Evolutionary conservation across 2,888 invertebrate species (phyloP), one percentile per base, ranked within the genome.

Genomic region (Callosobruchus maculatus): DNA sequence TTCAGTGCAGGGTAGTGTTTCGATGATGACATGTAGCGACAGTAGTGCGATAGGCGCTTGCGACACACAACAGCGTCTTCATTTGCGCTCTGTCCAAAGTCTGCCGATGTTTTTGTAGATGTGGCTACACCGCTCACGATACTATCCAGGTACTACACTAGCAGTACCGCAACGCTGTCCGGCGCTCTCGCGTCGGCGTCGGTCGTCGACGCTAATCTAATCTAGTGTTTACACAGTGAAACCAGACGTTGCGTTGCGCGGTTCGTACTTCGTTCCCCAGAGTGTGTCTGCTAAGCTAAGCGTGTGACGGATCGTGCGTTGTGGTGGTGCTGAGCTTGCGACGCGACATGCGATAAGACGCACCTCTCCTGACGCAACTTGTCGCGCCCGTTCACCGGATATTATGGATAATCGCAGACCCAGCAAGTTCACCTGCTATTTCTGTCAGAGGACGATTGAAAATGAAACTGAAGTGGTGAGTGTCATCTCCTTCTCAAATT

Each of bases 401-500:
- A 30, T 76, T 68, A 78, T 79, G 79, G 78, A 79, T 70, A 75
- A 72, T 68, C 75, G 70, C 70, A 70, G 72, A 20, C 22, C 71
- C 21, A 30, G 72, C 30, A 76, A 77, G 72, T 85, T 91, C 66
- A 89, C 90, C 0, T 93, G 93, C 80, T 91, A 93, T 82, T 93
- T 92, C 85, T 93, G 93, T 85, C 91, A 91, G 81, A 91, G 92
- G 76, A 84, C 90, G 83, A 90, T 93, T 75, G 90, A 92, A 79
- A 89, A 91, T 84, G 91, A 92, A 76, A 90, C 90, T 0, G 87
- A 92, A 80, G 90, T 91, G 89, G 93, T 92, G 85, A 83, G 83
- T 81, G 70, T 66, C 49, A 30, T 49, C 18, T 49, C 26, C 13
- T 49, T 1, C 49, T 49, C 49, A 49, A 49, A 26, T 26, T 26